phyloP scores from a whole-genome alignment of 2,797 vertebrate genomes.

The Neolamprologus multifasciatus region DNA sequence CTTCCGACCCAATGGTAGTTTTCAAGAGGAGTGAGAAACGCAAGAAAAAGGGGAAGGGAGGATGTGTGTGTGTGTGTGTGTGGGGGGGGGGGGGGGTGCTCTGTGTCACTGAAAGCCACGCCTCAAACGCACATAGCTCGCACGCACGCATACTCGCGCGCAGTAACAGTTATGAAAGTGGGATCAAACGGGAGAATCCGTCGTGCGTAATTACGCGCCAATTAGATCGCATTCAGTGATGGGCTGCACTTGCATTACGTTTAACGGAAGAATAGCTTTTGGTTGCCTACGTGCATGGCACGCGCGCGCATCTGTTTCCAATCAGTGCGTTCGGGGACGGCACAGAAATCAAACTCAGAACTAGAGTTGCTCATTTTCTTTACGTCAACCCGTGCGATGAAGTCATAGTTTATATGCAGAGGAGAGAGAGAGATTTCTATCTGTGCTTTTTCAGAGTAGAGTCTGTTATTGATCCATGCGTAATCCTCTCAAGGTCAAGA shows the following conservation, averaged over 20 bases:
- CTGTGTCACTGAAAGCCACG: conserved; percentile 52
- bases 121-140: conserved; percentile 24
- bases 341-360: background rate
- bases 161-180: background rate
- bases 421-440: background rate
- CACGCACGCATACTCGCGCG: background rate
- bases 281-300: background rate
- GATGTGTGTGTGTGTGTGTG: background rate
- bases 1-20: conserved; percentile 29
- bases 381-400: background rate
- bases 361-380: background rate
- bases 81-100: background rate
- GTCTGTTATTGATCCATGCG: background rate
- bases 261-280: background rate
- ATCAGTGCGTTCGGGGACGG: background rate
- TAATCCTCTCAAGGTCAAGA: background rate
- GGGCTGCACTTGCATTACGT: background rate
- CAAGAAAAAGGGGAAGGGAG: background rate
- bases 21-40: conserved; percentile 26
- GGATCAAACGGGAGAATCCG: background rate
- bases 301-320: background rate
- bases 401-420: background rate
- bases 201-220: conserved; percentile 48
- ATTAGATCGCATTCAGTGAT: background rate
- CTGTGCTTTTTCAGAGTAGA: background rate